Evolutionary conservation across 2,888 invertebrate genomes (phyloP), one percentile per base, ranked within the genome.

Genomic region (Aspidapion aeneum): DNA sequence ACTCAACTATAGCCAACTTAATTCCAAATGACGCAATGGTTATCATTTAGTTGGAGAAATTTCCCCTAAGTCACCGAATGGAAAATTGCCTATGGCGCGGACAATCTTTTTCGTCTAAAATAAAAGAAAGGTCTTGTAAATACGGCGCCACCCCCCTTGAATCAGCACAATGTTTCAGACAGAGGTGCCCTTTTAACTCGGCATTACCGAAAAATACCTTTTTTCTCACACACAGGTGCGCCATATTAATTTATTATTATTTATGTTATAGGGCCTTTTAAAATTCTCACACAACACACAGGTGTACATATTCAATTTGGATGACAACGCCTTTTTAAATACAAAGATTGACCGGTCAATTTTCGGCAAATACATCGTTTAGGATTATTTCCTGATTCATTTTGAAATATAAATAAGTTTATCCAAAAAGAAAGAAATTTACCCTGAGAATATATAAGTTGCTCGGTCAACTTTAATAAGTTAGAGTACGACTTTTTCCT

Each of bases 141-240:
- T 69, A 68, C 74, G 76, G 76, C 76, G 75, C 76, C 76, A 76
- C 75, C 76, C 72, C 75, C 76, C 73, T 68, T 65, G 65, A 71
- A 55, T 71, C 57, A 55, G 57, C 64, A 75, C 72, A 76, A 75
- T 71, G 71, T 66, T 64, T 61, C 66, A 68, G 63, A 66, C 71
- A 71, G 68, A 68, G 68, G 65, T 65, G 65, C 62, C 64, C 66
- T 69, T 69, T 63, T 64, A 65, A 67, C 65, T 55, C 66, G 64
- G 64, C 35, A 35, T 35, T 35, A 12, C 35, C 12, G n/a, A n/a
- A n/a, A n/a, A n/a, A n/a, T n/a, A n/a, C n/a, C n/a, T n/a, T n/a
- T n/a, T n/a, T n/a, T n/a, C n/a, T n/a, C n/a, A n/a, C n/a, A 7
- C 35, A 35, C 35, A 35, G 35, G 35, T 35, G 35, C 35, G 12